Percentiles rank a stretch among this genome's conserved stretches.
Evolutionary conservation across 2,888 invertebrate genomes (phyloP).

Genomic region (Papilio protenor): DNA sequence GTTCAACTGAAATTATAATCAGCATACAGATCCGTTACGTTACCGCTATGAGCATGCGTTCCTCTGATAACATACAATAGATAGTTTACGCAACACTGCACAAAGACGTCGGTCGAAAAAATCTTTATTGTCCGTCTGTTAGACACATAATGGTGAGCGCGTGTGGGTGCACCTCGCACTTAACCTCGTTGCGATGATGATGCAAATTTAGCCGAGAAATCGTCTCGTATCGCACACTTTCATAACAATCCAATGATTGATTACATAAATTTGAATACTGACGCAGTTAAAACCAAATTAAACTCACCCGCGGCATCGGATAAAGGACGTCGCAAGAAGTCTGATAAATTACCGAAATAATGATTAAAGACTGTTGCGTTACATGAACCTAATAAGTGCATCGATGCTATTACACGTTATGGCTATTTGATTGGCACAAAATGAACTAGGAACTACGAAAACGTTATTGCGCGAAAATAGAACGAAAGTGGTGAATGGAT

Average conservation of each 20-base stretch:
- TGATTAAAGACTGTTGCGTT: conserved; percentile 75
- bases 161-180: conserved; percentile 57
- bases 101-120: conserved; percentile 37
- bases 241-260: conserved; percentile 83
- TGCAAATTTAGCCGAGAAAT: conserved; percentile 80
- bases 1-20: conserved; percentile 8
- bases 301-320: conserved; percentile 77
- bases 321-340: conserved; percentile 74
- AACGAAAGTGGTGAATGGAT: conserved; percentile 31
- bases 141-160: conserved; percentile 48
- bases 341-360: conserved; percentile 80
- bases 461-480: conserved; percentile 38
- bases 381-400: conserved; percentile 52
- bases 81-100: conserved; percentile 35
- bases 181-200: conserved; percentile 74
- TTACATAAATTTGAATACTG: conserved; percentile 82
- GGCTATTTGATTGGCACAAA: conserved; percentile 58
- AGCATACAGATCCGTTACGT: conserved; percentile 1
- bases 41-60: background rate
- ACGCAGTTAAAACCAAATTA: conserved; percentile 80
- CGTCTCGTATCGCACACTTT: conserved; percentile 79
- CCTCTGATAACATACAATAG: conserved; percentile 8
- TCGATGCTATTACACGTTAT: conserved; percentile 55
- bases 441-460: conserved; percentile 51
- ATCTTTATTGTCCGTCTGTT: conserved; percentile 39